Percentiles rank a stretch among this genome's conserved stretches.
These are phyloP conservation scores for Brachyhypopomus occidentalis DNA, from an alignment of 2,113 vertebrate species.

Conservation along the genomic window DNA sequence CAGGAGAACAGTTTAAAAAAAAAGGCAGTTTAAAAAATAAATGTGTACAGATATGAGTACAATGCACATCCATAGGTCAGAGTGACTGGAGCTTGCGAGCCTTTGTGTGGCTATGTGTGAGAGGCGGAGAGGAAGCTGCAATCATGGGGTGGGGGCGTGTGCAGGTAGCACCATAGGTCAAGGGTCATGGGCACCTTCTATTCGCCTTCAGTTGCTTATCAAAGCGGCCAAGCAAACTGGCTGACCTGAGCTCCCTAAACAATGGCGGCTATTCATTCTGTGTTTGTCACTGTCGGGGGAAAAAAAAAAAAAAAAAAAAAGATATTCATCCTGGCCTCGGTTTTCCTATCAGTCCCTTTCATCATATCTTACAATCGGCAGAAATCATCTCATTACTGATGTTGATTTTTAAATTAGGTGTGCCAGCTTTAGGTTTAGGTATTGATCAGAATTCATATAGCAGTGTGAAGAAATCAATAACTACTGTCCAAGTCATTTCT, in stretches of 20 bases:
- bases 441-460: neutral
- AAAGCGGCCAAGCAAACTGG: neutral
- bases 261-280: neutral
- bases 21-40: neutral
- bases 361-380: neutral
- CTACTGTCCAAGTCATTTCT: neutral
- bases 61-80: constrained; percentile 1
- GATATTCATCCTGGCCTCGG: neutral
- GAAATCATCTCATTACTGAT: neutral
- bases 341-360: neutral
- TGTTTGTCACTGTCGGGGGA: neutral
- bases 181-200: constrained; percentile 12
- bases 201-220: constrained; percentile 11
- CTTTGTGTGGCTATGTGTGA: no score
- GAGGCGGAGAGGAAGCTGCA: neutral
- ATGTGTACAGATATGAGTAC: constrained; percentile 14
- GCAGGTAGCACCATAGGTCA: neutral
- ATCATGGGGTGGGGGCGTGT: constrained; percentile 9
- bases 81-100: neutral
- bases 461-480: neutral
- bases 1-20: neutral
- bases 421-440: neutral
- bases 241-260: neutral
- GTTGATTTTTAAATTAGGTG: neutral
- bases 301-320: no score